phyloP scores from a whole-genome alignment of 2,888 invertebrate species.

The Drosophila formosana region DNA sequence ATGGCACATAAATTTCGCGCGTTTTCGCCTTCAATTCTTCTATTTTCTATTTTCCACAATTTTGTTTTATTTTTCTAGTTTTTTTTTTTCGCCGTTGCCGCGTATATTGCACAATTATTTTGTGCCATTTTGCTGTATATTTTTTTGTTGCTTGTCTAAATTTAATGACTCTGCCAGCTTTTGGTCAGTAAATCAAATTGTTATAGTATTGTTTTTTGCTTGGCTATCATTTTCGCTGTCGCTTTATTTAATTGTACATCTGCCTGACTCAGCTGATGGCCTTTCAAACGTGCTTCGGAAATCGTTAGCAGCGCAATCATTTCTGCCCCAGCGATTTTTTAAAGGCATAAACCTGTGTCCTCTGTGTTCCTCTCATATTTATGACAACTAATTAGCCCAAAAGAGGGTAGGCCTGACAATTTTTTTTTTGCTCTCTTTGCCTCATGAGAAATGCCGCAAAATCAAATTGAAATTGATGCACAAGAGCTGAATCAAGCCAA shows the following conservation, averaged over 20 bases:
- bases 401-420: not conserved
- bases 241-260: slow-evolving; percentile 67
- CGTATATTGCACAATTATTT: slow-evolving; percentile 58
- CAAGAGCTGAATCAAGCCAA: slow-evolving; percentile 33
- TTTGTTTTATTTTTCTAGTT: slow-evolving; percentile 34
- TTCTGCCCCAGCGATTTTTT: slow-evolving; percentile 5
- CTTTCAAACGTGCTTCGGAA: slow-evolving; percentile 56
- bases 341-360: slow-evolving; percentile 9
- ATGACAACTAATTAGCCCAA: slow-evolving; percentile 47
- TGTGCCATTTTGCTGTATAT: slow-evolving; percentile 42
- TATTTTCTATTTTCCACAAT: slow-evolving; percentile 31
- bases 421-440: not conserved
- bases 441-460: slow-evolving; percentile 19
- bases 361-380: slow-evolving; percentile 38
- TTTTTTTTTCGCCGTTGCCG: slow-evolving; percentile 15
- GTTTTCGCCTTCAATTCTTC: slow-evolving; percentile 69
- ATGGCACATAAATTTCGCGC: slow-evolving; percentile 78
- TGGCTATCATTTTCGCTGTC: slow-evolving; percentile 29
- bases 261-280: slow-evolving; percentile 1
- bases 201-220: slow-evolving; percentile 42
- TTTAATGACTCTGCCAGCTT: slow-evolving; percentile 72
- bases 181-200: slow-evolving; percentile 69
- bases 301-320: slow-evolving; percentile 21
- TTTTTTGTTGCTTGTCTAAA: slow-evolving; percentile 48
- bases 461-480: slow-evolving; percentile 46